phyloP scores from a whole-genome alignment of 2,888 invertebrate species.

The Apantesis nais region DNA sequence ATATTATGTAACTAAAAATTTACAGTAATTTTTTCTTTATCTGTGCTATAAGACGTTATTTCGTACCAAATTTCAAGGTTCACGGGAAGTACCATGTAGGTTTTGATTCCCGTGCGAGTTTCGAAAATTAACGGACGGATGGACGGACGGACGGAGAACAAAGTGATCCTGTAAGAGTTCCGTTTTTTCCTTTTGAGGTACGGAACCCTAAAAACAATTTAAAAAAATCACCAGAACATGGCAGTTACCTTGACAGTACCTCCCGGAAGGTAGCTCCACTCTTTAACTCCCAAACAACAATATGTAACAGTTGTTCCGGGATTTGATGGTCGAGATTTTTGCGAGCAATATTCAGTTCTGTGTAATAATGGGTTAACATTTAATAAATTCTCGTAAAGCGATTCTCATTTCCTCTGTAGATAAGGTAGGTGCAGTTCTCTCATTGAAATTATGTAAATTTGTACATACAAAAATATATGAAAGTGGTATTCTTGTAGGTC shows the following conservation, averaged over 20 bases:
- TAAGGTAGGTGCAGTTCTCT: background rate
- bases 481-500: background rate
- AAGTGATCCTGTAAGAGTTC: too few species aligned
- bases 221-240: background rate
- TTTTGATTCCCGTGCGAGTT: too few species aligned
- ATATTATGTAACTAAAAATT: too few species aligned
- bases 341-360: conserved; percentile 1
- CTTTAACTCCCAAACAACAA: conserved; percentile 16
- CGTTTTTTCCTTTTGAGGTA: too few species aligned
- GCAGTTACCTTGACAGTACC: background rate
- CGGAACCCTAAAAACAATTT: background rate
- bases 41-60: too few species aligned
- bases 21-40: too few species aligned
- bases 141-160: too few species aligned
- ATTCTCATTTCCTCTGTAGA: background rate
- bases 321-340: conserved; percentile 12
- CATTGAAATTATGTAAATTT: background rate
- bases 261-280: conserved; percentile 19
- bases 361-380: conserved; percentile 5
- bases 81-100: too few species aligned
- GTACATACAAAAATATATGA: background rate
- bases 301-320: conserved; percentile 33
- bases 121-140: too few species aligned
- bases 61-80: too few species aligned
- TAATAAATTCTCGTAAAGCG: background rate